Percentiles rank a stretch among this genome's conserved stretches.
Conservation (phyloP, 2,888 invertebrate genomes). For the Troides aeacus region DNA sequence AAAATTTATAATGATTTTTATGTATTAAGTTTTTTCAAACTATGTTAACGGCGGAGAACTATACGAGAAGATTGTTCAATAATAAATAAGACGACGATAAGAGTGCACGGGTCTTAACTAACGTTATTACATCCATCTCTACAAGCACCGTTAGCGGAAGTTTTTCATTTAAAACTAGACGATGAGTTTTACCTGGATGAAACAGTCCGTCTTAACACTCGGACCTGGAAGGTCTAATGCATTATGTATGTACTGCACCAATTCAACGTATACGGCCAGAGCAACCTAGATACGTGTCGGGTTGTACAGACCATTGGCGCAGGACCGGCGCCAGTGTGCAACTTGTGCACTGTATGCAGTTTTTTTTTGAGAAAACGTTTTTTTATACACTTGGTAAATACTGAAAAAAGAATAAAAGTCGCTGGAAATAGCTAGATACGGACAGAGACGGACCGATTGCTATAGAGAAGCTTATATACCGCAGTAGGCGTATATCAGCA, state of each 20-base stretch:
- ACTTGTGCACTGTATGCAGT: conserved; percentile 1
- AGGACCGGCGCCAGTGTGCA: conserved; percentile 16
- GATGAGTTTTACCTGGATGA: conserved; percentile 20
- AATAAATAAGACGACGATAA: background rate
- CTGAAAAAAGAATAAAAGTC: no score
- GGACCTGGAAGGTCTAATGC: conserved; percentile 20
- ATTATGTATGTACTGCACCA: conserved; percentile 22
- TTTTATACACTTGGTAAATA: no score
- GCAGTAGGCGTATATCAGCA: no score
- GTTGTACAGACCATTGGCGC: conserved; percentile 11
- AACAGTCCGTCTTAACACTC: conserved; percentile 14
- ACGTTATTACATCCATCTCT: conserved; percentile 12
- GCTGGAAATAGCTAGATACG: no score
- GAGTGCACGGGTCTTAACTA: conserved; percentile 9
- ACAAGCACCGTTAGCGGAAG: conserved; percentile 18
- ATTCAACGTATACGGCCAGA: conserved; percentile 23
- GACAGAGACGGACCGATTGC: no score
- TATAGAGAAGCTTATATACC: no score
- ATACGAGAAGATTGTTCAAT: background rate
- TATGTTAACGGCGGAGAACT: background rate
- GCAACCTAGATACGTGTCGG: conserved; percentile 24
- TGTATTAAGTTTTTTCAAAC: background rate
- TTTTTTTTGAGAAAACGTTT: no score
- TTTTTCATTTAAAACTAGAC: conserved; percentile 21
- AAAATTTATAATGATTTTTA: no score